Evolutionary conservation across 2,113 vertebrate genomes (phyloP), one percentile per base, ranked within the genome.

Genomic region (Centropus bengalensis): DNA sequence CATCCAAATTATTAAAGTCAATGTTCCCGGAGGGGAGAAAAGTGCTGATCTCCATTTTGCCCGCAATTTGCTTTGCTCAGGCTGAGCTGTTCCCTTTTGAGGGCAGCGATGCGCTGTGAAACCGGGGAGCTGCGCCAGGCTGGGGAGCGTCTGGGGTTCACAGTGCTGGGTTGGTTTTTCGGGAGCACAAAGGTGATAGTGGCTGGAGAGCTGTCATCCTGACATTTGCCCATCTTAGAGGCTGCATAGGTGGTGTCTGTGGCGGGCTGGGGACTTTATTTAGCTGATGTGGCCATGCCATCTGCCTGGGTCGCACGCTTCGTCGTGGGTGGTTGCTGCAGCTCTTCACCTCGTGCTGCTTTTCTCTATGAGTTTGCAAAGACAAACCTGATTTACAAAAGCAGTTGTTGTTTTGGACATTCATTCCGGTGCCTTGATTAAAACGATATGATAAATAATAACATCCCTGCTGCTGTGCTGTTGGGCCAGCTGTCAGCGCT

Each of bases 1-100:
- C 92, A 74, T 93, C 86, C 91, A 86, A 8, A 88, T 94, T 87
- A 82, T 88, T 96, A 88, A 96, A 96, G 88, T 80, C 54, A 62
- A 20, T 89, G 89, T 93, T 96, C 55, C 84, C 64, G 62, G 69
- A 93, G 69, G 87, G 67, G 30, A 94, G 52, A n/a, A 86, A 96
- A 91, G 70, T 44, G 67, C 80, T 95, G 92, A 89, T 89, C 62
- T 91, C 85, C 3, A 1, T 81, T 96, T 93, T 89, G 60, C 81
- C 76, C 42, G 54, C 38, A n/a, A 42, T 91, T 94, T 88, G 60
- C 85, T 93, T 62, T 2, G 1, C 32, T 73, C 1, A 8, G 56
- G 54, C 10, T 81, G 76, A 89, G 73, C 42, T 20, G 1, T 51
- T 30, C 69, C 79, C 62, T 79, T 5, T 4, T 0, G 24, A 21